Evolutionary conservation across 2,888 invertebrate genomes (phyloP).

Genomic region (Drosophila longiperda): DNA sequence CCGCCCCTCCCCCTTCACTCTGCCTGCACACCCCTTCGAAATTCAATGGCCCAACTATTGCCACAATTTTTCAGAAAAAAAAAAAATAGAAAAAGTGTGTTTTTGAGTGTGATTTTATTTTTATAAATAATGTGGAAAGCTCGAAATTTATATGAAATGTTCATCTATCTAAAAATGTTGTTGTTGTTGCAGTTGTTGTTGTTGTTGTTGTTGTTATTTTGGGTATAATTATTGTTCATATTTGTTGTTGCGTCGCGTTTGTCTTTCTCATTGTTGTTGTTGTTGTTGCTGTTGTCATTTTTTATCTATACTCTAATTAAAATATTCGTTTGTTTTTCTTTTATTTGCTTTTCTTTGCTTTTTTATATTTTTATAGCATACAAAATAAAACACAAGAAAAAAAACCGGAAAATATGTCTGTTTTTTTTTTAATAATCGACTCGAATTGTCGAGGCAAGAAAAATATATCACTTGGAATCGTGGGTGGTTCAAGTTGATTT

Average conservation of each 20-base stretch:
- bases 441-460: not conserved
- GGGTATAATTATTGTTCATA: constrained; percentile 74
- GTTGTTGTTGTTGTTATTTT: constrained; percentile 52
- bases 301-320: constrained; percentile 81
- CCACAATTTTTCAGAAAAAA: not conserved
- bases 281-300: constrained; percentile 58
- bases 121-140: constrained; percentile 77
- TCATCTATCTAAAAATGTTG: constrained; percentile 30
- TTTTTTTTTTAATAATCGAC: not conserved
- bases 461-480: constrained; percentile 30
- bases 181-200: constrained; percentile 36
- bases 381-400: constrained; percentile 35
- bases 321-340: constrained; percentile 71
- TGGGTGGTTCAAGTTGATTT: constrained; percentile 73
- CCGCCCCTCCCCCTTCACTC: constrained; percentile 18
- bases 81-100: not conserved
- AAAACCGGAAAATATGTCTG: constrained; percentile 36
- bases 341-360: constrained; percentile 32
- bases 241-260: constrained; percentile 53
- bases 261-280: constrained; percentile 20
- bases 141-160: constrained; percentile 73
- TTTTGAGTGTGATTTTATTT: constrained; percentile 75
- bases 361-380: constrained; percentile 50
- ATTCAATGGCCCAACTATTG: constrained; percentile 57
- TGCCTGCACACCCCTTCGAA: constrained; percentile 48